Evolutionary conservation across 2,113 vertebrate genomes (phyloP), one percentile per base, ranked within the genome.

Genomic region (Larimichthys polyactis): DNA sequence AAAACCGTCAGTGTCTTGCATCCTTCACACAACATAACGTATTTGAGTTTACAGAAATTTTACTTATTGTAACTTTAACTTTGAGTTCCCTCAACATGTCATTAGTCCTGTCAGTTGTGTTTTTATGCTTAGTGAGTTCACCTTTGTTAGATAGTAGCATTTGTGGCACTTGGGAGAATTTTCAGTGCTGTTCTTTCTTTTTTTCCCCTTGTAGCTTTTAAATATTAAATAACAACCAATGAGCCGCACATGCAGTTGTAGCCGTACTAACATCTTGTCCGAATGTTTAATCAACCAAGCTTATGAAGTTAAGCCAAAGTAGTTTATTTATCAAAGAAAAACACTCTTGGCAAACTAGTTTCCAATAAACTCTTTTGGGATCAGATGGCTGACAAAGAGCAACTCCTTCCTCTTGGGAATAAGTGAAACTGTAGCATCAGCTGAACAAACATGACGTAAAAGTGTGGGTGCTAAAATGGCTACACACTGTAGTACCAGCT

Each of bases 381-480:
- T 58, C 57, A 69, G 32, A 54, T 32, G 43, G 24, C 20, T 15
- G 32, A 44, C 74, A 29, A 8, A 48, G 43, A 67, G 54, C 20
- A 17, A 24, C 27, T 77, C 27, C 20, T 22, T 49, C 54, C 40
- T 36, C 27, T 10, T 0, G 40, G 24, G 49, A 49, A 46, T 49
- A 12, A 70, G 40, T 14, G 3, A 29, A 44, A 52, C 4, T 58
- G 58, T n/a, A 27, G 15, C 57, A 65, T 77, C 75, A 68, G 54
- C 62, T 78, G 68, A 78, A 67, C 71, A 84, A 74, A 64, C 58
- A 75, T 62, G 40, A 80, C 22, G 63, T 72, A 9, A 15, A 69
- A 62, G 40, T 29, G 48, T 17, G 36, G 57, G 29, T 51, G 54
- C 43, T 52, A 4, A 57, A 54, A 65, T 7, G 46, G 52, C n/a